Conservation (phyloP, 2,888 invertebrate species). For the Drosophila nr. fundita region DNA sequence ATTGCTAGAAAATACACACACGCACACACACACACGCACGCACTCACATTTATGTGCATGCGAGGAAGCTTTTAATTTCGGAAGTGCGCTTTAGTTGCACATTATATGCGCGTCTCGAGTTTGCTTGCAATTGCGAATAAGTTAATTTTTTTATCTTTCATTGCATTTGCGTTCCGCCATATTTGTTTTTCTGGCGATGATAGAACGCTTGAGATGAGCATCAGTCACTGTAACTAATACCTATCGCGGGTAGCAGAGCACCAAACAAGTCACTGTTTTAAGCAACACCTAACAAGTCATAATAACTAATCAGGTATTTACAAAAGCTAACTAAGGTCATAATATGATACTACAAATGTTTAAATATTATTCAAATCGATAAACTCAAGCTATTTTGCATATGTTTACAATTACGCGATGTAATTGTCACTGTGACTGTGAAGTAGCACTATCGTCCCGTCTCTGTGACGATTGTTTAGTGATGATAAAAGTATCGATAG, state of each 20-base stretch:
- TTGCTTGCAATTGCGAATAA: slow-evolving; percentile 47
- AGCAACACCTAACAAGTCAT: neutral
- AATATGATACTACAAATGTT: neutral
- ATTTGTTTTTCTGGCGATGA: slow-evolving; percentile 71
- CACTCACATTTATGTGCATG: slow-evolving; percentile 9
- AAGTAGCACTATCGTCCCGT: neutral
- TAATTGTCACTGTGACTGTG: neutral
- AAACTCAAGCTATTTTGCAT: fast-evolving
- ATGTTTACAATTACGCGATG: neutral
- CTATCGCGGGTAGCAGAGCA: neutral
- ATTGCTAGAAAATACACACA: slow-evolving; percentile 22
- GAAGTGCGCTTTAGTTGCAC: slow-evolving; percentile 6
- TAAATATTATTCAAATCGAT: neutral
- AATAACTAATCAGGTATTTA: too few relatives aligned
- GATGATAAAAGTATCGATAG: slow-evolving; percentile 1
- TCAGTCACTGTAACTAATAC: slow-evolving; percentile 25
- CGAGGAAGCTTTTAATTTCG: slow-evolving; percentile 13
- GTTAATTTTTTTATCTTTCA: slow-evolving; percentile 61
- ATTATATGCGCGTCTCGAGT: slow-evolving; percentile 15
- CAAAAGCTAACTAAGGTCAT: neutral
- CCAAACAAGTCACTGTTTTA: neutral
- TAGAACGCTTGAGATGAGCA: slow-evolving; percentile 20
- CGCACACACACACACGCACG: neutral
- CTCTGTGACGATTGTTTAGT: neutral
- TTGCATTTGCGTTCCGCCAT: slow-evolving; percentile 66